Evolutionary conservation across 2,113 vertebrate genomes (phyloP).

Genomic region (Platichthys stellatus): DNA sequence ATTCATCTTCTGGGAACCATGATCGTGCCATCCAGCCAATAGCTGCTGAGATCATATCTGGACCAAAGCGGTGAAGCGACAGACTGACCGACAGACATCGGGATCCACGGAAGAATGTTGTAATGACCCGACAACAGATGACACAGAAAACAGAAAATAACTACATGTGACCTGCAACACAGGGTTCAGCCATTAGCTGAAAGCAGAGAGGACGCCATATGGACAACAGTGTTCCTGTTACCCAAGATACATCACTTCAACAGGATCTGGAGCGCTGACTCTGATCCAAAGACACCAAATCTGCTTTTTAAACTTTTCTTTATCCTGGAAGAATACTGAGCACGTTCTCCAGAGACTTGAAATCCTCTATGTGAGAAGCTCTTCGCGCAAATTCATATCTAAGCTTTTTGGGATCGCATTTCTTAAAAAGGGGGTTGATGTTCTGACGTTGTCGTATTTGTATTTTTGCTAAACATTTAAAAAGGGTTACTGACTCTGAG

Average conservation of each 20-base stretch:
- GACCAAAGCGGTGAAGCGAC: not conserved
- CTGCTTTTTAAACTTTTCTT: slow-evolving; percentile 48
- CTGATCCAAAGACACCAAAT: not conserved
- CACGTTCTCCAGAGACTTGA: slow-evolving; percentile 5
- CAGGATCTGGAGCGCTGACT: slow-evolving; percentile 37
- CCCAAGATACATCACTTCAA: slow-evolving; percentile 18
- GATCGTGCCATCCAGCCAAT: not conserved
- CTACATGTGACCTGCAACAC: slow-evolving; percentile 29
- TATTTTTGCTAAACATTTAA: not conserved
- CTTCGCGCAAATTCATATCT: too few relatives aligned
- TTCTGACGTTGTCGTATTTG: slow-evolving; percentile 4
- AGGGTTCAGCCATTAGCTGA: slow-evolving; percentile 59
- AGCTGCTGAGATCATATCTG: not conserved
- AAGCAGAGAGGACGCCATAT: slow-evolving; percentile 71
- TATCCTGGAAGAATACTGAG: slow-evolving; percentile 26
- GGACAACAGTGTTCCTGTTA: slow-evolving; percentile 34
- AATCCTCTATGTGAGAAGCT: too few relatives aligned
- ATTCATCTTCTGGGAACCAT: not conserved
- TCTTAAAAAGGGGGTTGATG: too few relatives aligned
- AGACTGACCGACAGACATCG: not conserved
- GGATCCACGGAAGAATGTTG: not conserved
- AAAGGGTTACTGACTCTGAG: not conserved
- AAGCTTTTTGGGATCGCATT: too few relatives aligned
- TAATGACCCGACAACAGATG: slow-evolving; percentile 30
- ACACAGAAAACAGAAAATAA: slow-evolving; percentile 41